Evolutionary conservation across 2,888 invertebrate genomes (phyloP).

Genomic region (Azorinus chamasolen): DNA sequence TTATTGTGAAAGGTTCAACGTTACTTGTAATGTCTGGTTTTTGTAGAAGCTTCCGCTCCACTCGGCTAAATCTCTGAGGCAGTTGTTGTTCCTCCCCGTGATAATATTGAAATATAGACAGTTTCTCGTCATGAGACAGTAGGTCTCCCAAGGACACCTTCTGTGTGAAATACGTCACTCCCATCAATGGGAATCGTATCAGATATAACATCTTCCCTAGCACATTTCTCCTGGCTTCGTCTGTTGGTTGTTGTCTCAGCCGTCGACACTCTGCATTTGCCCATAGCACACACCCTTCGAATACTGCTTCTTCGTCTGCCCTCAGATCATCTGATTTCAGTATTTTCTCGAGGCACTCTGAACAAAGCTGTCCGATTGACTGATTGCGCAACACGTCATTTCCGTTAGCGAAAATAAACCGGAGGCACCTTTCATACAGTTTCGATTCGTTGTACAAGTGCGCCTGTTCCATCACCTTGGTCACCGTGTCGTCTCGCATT

Average conservation of each 20-base stretch:
- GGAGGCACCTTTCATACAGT: conserved; percentile 62
- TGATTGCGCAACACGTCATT: conserved; percentile 81
- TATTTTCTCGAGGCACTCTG: conserved; percentile 89
- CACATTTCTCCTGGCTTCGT: conserved; percentile 67
- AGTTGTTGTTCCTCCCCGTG: conserved; percentile 63
- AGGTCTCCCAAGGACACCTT: conserved; percentile 61
- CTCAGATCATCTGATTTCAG: conserved; percentile 91
- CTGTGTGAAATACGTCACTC: conserved; percentile 66
- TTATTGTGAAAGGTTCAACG: background rate
- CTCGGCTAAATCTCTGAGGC: conserved; percentile 53
- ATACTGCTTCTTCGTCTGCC: conserved; percentile 86
- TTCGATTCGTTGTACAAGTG: conserved; percentile 64
- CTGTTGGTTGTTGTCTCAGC: conserved; percentile 65
- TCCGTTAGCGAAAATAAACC: conserved; percentile 51
- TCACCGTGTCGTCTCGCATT: conserved; percentile 64
- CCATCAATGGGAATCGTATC: conserved; percentile 78
- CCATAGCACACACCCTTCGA: conserved; percentile 74
- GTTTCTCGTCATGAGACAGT: conserved; percentile 58
- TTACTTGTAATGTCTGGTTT: background rate
- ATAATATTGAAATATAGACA: conserved; percentile 64
- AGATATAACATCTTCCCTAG: conserved; percentile 74
- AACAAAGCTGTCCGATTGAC: conserved; percentile 89
- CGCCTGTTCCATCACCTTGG: conserved; percentile 66
- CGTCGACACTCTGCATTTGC: conserved; percentile 75
- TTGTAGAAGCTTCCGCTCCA: conserved; percentile 33